A percentile compares a stretch with the other conserved stretches of the same genome.
phyloP scores from a whole-genome alignment of 2,113 vertebrate species.

The Cyanocitta stelleri region DNA sequence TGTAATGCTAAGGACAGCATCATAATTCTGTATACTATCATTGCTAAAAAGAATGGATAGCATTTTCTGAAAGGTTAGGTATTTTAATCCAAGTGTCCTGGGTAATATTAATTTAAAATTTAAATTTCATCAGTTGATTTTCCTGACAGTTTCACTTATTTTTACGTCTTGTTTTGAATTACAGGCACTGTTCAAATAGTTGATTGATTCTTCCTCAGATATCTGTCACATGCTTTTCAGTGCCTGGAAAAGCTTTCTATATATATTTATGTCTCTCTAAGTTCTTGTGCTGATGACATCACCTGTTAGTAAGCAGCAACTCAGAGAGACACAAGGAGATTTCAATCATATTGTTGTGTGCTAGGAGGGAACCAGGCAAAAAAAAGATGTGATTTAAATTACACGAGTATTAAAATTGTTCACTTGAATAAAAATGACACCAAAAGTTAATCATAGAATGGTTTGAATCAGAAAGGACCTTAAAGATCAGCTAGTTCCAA shows the following conservation, averaged over 20 bases:
- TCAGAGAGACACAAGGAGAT: background rate
- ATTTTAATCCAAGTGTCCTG: background rate
- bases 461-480: background rate
- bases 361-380: background rate
- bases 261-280: background rate
- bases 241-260: background rate
- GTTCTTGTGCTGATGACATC: background rate
- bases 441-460: background rate
- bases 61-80: background rate
- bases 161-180: background rate
- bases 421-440: background rate
- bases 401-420: background rate
- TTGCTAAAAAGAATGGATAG: background rate
- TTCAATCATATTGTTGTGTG: background rate
- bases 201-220: background rate
- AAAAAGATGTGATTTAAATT: background rate
- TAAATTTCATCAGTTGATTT: slow-evolving; percentile 24
- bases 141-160: background rate
- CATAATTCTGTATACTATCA: background rate
- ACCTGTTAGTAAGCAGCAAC: background rate
- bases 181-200: background rate
- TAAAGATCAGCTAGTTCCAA: background rate
- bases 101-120: slow-evolving; percentile 12
- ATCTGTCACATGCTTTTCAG: background rate
- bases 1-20: background rate